Percentiles rank a stretch among this genome's conserved stretches.
These are phyloP conservation scores for Salvelinus fontinalis DNA, from an alignment of 2,113 vertebrate genomes.

Conservation along the genomic window DNA sequence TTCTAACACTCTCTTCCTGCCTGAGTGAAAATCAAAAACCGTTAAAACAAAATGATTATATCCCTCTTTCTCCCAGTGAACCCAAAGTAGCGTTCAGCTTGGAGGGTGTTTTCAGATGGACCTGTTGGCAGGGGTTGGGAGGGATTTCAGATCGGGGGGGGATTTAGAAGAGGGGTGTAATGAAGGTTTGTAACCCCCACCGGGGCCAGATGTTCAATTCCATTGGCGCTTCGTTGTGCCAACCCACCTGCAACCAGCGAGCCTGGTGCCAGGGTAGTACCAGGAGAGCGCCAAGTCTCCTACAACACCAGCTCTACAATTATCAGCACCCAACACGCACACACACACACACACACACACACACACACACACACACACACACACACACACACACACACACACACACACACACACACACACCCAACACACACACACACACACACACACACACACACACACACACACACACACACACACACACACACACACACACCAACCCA, in stretches of 20 bases:
- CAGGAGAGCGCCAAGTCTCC: conserved; percentile 19
- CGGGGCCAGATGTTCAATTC: conserved; percentile 68
- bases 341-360: conserved; percentile 41
- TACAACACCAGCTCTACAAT: conserved; percentile 52
- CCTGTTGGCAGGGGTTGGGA: conserved; percentile 47
- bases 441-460: too few species aligned
- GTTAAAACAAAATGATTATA: background rate
- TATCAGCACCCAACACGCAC: conserved; percentile 55
- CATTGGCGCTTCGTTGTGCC: conserved; percentile 60
- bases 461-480: too few species aligned
- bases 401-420: conserved; percentile 56
- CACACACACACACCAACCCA: too few species aligned
- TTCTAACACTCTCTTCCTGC: background rate
- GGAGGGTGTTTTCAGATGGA: conserved; percentile 45
- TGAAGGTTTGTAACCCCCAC: conserved; percentile 60
- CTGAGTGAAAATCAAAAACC: too few species aligned
- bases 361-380: too few species aligned
- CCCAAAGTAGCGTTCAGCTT: conserved; percentile 16
- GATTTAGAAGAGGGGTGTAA: conserved; percentile 62
- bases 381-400: conserved; percentile 43
- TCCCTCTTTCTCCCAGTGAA: background rate
- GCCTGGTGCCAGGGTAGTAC: conserved; percentile 47
- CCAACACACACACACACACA: too few species aligned
- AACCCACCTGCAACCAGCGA: conserved; percentile 68
- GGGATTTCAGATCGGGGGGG: background rate